These are phyloP conservation scores for Oostethus manadensis DNA, from an alignment of 2,113 vertebrate genomes.

Conservation along the genomic window DNA sequence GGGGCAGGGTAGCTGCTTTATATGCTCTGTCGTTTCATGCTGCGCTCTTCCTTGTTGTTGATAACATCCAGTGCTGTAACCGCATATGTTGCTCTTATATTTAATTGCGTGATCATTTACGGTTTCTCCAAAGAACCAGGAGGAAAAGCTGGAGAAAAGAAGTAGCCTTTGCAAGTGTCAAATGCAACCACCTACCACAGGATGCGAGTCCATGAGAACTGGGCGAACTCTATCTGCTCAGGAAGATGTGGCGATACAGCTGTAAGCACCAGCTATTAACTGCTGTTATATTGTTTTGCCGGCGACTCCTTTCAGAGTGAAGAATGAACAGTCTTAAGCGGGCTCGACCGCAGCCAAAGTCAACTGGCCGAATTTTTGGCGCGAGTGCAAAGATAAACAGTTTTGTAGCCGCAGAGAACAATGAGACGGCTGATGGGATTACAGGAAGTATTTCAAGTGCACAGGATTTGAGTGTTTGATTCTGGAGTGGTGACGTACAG, in stretches of 20 bases:
- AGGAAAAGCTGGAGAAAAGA: too few species aligned
- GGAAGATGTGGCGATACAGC: background rate
- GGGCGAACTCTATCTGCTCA: background rate
- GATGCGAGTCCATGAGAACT: background rate
- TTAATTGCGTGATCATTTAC: too few species aligned
- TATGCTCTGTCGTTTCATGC: too few species aligned
- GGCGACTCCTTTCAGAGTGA: slow-evolving; percentile 6
- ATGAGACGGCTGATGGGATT: slow-evolving; percentile 5
- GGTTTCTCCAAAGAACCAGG: too few species aligned
- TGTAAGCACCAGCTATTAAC: slow-evolving; percentile 6
- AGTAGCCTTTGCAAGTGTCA: background rate
- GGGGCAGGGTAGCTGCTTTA: too few species aligned
- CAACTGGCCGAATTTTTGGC: slow-evolving; percentile 2
- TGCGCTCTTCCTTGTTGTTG: too few species aligned
- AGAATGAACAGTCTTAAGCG: slow-evolving; percentile 1
- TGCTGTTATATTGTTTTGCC: slow-evolving; percentile 12
- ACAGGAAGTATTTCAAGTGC: slow-evolving; percentile 8
- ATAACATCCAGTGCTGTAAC: too few species aligned
- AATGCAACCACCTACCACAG: background rate
- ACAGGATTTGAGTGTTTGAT: slow-evolving; percentile 4
- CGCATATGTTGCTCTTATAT: too few species aligned
- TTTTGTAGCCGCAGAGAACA: slow-evolving; percentile 9
- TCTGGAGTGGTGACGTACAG: slow-evolving; percentile 11
- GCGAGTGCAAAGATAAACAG: slow-evolving; percentile 12
- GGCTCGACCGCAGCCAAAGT: background rate